Conservation (phyloP, 2,888 invertebrate species). For the Noctua fimbriata region DNA sequence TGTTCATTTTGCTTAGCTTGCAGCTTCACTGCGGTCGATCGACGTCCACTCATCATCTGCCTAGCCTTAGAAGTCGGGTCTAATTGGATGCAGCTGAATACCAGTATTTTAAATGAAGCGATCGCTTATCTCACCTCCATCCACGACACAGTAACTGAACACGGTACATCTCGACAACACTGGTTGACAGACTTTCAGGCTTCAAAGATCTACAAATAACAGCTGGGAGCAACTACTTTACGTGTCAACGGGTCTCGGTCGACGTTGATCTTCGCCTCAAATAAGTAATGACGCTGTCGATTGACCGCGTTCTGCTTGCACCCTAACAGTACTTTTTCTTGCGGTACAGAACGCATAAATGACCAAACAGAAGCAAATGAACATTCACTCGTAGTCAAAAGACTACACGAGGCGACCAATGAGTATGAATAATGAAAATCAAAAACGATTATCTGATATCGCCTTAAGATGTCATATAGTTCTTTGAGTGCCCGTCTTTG, state of each 20-base stretch:
- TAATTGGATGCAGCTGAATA: neutral
- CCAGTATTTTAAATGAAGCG: neutral
- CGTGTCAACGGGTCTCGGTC: neutral
- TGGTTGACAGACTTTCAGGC: neutral
- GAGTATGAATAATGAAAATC: neutral
- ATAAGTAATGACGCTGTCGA: neutral
- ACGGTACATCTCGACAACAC: neutral
- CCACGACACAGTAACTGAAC: neutral
- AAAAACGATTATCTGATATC: constrained; percentile 28
- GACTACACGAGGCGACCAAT: neutral
- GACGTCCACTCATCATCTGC: neutral
- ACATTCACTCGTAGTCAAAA: constrained; percentile 5
- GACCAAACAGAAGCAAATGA: neutral
- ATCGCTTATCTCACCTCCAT: neutral
- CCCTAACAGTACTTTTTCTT: neutral
- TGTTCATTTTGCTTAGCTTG: constrained; percentile 1
- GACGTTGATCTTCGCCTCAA: neutral
- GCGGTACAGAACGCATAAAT: neutral
- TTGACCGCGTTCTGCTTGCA: neutral
- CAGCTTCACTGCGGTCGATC: neutral
- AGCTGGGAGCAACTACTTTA: neutral
- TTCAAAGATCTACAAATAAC: neutral
- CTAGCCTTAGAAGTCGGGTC: neutral
- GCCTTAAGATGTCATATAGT: constrained; percentile 8
- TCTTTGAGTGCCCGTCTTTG: constrained; percentile 39